These are phyloP conservation scores for Catamblyrhynchus diadema DNA, from an alignment of 2,797 vertebrate genomes.

Conservation along the genomic window DNA sequence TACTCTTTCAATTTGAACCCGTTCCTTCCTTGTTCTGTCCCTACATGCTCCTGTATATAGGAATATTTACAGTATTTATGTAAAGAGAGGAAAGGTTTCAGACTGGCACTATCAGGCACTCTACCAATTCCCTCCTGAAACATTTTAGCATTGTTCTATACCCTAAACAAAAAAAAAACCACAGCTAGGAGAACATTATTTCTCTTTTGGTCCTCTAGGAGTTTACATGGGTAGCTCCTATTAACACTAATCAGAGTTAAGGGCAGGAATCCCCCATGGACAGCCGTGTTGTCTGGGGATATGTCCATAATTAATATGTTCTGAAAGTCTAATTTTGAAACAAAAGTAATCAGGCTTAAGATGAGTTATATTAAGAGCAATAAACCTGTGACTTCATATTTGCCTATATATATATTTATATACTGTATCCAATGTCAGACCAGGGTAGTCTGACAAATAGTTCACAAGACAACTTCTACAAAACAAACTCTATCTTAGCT, in stretches of 20 bases:
- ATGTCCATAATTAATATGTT: constrained; percentile 39
- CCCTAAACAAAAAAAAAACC: background rate
- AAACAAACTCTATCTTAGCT: background rate
- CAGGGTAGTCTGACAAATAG: background rate
- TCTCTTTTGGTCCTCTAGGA: background rate
- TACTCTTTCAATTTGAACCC: background rate
- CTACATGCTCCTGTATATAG: background rate
- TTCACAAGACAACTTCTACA: background rate
- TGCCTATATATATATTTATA: background rate
- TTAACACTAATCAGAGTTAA: constrained; percentile 14
- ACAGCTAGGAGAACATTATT: background rate
- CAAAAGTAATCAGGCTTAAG: constrained; percentile 44
- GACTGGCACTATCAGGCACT: background rate
- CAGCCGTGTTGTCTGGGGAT: background rate
- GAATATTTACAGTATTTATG: background rate
- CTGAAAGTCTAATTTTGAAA: constrained; percentile 42
- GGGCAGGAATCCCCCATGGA: background rate
- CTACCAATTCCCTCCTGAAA: background rate
- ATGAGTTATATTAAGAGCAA: constrained; percentile 42
- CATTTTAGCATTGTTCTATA: background rate
- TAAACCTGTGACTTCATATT: constrained; percentile 19
- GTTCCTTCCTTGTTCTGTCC: background rate
- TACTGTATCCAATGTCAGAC: background rate
- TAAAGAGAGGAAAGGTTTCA: background rate
- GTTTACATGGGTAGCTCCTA: background rate